Conservation (phyloP, 2,113 vertebrate species). For the Jacana jacana region DNA sequence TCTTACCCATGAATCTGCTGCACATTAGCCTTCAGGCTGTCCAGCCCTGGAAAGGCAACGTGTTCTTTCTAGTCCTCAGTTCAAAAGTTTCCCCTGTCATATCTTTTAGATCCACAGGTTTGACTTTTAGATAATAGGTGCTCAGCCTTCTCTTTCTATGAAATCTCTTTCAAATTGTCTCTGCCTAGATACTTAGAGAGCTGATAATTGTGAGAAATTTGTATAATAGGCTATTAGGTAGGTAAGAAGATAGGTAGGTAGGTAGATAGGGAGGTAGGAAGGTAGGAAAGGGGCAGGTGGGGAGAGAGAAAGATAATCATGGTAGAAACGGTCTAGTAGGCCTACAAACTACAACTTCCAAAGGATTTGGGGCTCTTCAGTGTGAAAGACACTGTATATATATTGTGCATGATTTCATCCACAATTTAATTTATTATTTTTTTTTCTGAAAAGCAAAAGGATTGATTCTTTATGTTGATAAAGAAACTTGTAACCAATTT, state of each 20-base stretch:
- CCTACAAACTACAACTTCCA: not conserved
- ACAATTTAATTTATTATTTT: not conserved
- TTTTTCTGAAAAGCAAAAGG: not conserved
- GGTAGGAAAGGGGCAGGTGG: not conserved
- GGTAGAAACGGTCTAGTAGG: not conserved
- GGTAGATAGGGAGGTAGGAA: no score
- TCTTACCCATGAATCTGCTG: not conserved
- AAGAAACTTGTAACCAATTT: not conserved
- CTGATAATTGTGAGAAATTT: not conserved
- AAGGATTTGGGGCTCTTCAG: not conserved
- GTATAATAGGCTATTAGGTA: not conserved
- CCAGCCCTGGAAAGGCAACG: rapidly evolving
- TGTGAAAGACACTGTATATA: not conserved
- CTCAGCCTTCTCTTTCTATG: not conserved
- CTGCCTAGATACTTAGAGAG: not conserved
- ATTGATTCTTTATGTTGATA: not conserved
- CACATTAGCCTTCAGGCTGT: not conserved
- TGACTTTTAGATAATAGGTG: not conserved
- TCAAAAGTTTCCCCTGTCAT: not conserved
- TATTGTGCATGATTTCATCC: not conserved
- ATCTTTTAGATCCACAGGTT: not conserved
- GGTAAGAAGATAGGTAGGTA: not conserved
- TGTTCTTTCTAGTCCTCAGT: not conserved
- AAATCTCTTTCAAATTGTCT: not conserved
- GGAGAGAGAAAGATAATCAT: not conserved